A percentile compares a stretch with the other conserved stretches of the same genome.
Conservation (phyloP, 1,140 invertebrate species). For the Dendroctonus ponderosae region DNA sequence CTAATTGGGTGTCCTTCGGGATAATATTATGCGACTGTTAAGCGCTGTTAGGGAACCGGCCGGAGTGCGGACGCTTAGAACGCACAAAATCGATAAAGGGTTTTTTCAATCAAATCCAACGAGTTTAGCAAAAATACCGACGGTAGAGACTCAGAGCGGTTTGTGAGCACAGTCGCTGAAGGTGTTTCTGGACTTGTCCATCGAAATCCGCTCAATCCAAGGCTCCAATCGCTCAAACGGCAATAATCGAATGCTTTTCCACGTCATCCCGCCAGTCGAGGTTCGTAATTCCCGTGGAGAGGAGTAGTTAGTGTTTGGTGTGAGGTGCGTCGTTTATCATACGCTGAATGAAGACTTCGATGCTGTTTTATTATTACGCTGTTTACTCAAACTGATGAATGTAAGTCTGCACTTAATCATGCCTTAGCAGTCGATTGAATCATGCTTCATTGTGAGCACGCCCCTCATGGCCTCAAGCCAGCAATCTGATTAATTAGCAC, state of each 20-base stretch:
- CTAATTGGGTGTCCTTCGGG: no score
- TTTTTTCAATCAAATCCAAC: no score
- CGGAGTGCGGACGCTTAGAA: no score
- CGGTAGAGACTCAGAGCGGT: no score
- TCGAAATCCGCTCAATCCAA: not conserved
- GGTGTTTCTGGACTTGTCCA: no score
- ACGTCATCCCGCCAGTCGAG: conserved; percentile 19
- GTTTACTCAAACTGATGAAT: conserved; percentile 27
- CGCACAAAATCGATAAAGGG: no score
- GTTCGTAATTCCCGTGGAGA: conserved; percentile 11
- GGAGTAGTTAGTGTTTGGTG: conserved; percentile 20
- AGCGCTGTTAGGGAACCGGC: no score
- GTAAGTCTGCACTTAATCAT: not conserved
- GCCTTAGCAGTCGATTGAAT: no score
- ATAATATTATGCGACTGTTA: no score
- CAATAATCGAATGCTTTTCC: conserved; percentile 21
- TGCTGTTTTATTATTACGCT: conserved; percentile 22
- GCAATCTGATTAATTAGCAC: no score
- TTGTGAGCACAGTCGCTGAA: no score
- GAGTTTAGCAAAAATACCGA: no score
- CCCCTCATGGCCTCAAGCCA: not conserved
- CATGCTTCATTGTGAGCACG: not conserved
- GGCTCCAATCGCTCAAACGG: conserved; percentile 16
- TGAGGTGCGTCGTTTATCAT: conserved; percentile 22
- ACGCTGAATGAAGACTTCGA: not conserved